These are phyloP conservation scores for Drosophila erecta DNA, from an alignment of 1,140 invertebrate species.

Conservation along the genomic window DNA sequence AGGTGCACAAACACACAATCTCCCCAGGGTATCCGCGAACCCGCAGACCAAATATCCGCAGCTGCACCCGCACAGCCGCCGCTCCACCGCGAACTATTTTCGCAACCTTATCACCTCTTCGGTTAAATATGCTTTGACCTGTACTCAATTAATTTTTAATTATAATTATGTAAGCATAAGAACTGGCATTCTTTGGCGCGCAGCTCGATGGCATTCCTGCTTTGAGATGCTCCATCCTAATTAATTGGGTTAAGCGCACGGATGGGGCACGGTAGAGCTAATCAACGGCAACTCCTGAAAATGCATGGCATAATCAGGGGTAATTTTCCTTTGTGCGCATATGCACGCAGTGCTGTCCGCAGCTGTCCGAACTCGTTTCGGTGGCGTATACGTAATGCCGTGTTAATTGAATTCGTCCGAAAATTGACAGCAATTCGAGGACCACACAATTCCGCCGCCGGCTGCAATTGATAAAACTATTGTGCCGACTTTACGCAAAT, in stretches of 20 bases:
- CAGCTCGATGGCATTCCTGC: slow-evolving; percentile 65
- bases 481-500: slow-evolving; percentile 32
- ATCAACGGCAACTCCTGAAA: slow-evolving; percentile 26
- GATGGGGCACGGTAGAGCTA: slow-evolving; percentile 6
- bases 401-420: slow-evolving; percentile 58
- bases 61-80: slow-evolving; percentile 7
- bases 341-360: slow-evolving; percentile 5
- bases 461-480: slow-evolving; percentile 52
- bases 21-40: slow-evolving; percentile 21
- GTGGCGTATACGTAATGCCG: slow-evolving; percentile 32
- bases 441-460: slow-evolving; percentile 17
- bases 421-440: slow-evolving; percentile 34
- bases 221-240: slow-evolving; percentile 50
- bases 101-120: slow-evolving; percentile 8
- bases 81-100: slow-evolving; percentile 19
- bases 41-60: slow-evolving; percentile 13
- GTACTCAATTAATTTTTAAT: slow-evolving; percentile 68
- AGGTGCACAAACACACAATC: slow-evolving; percentile 4
- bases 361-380: slow-evolving; percentile 26
- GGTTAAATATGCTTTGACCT: slow-evolving; percentile 70
- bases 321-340: slow-evolving; percentile 8
- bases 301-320: slow-evolving; percentile 28
- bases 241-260: slow-evolving; percentile 35
- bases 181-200: slow-evolving; percentile 27
- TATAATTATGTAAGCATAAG: slow-evolving; percentile 65